Base-by-base conservation (phyloP, 2,888 invertebrate genomes). In the Deroplatys truncata region DNA sequence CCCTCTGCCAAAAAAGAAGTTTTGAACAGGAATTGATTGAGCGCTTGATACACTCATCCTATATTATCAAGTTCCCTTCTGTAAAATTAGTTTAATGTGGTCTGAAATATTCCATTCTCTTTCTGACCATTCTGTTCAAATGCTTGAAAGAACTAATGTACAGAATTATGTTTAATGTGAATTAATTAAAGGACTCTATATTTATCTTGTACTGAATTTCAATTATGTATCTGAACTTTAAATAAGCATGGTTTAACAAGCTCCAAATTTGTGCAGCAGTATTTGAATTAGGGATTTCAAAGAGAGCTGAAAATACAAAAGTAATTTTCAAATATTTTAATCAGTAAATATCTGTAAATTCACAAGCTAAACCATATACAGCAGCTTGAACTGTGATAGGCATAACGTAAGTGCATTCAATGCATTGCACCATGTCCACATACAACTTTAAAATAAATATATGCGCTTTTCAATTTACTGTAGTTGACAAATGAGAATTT, bases 101-200 rank as follows among this genome's bases (percentile, higher is more conserved):
- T 87, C 87, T 83, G 25, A 83, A 83, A 87, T 87, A 87, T 83
- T 83, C 15, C 28, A 35, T 56, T 85, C 28, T 82, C 87, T 87
- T 86, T 87, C 87, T 87, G 87, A 87, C 28, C 87, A 87, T 87
- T 87, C 87, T 28, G 28, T 87, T 87, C 82, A 87, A 35, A 87
- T n/a, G 35, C 82, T 87, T 82, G 43, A 87, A 56, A 82, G 28
- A 82, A 87, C 83, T 87, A 87, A 82, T 87, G 87, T 83, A 87
- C 87, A 87, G 87, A 82, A 82, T 82, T 83, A 87, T 29, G 86
- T 85, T 49, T 35, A 49, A 49, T 85, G 82, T 87, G 56, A 25
- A 20, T 72, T 72, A 72, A 72, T 16, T 72, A 72, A 72, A 72
- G 56, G 56, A 72, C 56, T 72, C 56, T 72, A 72, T 72, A 72